phyloP scores from a whole-genome alignment of 1,140 invertebrate genomes.

The Megathymus violae region DNA sequence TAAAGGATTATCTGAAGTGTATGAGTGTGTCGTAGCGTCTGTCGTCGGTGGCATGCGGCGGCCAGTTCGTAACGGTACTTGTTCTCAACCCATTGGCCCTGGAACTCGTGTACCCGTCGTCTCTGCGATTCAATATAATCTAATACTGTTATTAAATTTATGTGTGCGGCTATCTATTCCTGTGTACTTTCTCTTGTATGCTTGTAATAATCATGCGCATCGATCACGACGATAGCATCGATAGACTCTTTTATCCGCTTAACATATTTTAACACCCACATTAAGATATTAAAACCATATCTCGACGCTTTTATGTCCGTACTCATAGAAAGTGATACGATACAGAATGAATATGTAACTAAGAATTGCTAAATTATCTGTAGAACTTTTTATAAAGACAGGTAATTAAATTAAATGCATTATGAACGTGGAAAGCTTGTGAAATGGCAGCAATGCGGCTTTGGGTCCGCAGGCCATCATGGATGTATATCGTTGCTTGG shows the following conservation, averaged over 20 bases:
- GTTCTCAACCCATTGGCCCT: conserved; percentile 64
- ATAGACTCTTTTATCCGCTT: conserved; percentile 53
- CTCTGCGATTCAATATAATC: conserved; percentile 72
- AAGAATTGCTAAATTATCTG: conserved; percentile 7
- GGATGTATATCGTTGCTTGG: conserved; percentile 54
- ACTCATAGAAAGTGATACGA: conserved; percentile 3
- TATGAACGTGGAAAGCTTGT: conserved; percentile 50
- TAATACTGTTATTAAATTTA: conserved; percentile 80
- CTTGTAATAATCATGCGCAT: conserved; percentile 67
- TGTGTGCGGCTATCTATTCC: conserved; percentile 57
- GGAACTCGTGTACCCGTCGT: conserved; percentile 57
- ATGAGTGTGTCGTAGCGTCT: conserved; percentile 50
- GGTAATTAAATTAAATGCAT: conserved; percentile 47
- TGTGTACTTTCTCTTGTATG: conserved; percentile 70
- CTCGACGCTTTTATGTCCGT: conserved; percentile 33
- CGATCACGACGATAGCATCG: conserved; percentile 58
- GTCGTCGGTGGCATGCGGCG: conserved; percentile 46
- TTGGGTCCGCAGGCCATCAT: conserved; percentile 54
- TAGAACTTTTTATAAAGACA: conserved; percentile 28
- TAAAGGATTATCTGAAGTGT: conserved; percentile 62
- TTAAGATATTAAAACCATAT: conserved; percentile 32
- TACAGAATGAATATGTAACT: conserved; percentile 4
- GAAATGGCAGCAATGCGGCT: conserved; percentile 62
- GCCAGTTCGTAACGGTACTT: conserved; percentile 68
- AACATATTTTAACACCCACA: conserved; percentile 62